Evolutionary conservation across 2,797 vertebrate species (phyloP).

Genomic region (Pipistrellus nathusii): DNA sequence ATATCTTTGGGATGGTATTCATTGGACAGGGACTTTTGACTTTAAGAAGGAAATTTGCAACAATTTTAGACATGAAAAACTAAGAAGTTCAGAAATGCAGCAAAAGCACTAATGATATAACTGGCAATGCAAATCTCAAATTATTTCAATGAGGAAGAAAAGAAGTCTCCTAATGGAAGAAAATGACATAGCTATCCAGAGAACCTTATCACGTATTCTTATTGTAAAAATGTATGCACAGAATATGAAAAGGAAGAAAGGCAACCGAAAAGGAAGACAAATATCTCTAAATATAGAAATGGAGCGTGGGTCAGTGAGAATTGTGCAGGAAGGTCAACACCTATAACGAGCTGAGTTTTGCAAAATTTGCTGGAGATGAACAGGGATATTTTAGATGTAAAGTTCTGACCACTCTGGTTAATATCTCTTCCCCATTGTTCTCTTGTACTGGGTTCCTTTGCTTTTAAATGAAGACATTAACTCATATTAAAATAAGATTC

Average conservation of each 20-base stretch:
- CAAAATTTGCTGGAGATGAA: background rate
- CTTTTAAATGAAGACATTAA: background rate
- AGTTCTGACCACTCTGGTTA: background rate
- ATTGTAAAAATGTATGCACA: background rate
- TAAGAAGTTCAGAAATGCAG: background rate
- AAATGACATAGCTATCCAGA: background rate
- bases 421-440: background rate
- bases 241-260: background rate
- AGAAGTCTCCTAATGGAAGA: background rate
- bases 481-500: background rate
- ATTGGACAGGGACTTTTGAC: background rate
- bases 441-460: background rate
- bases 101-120: background rate
- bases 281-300: background rate
- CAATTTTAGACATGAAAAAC: background rate
- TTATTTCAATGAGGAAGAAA: slow-evolving; percentile 12
- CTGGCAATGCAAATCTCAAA: background rate
- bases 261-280: slow-evolving; percentile 9
- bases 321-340: background rate
- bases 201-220: background rate
- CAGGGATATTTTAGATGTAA: slow-evolving; percentile 13
- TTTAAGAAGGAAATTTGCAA: background rate
- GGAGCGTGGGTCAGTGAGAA: background rate
- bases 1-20: background rate
- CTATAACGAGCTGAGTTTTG: slow-evolving; percentile 4